Conservation (phyloP, 53 echinoderm and acorn worm genomes). For the Astropecten irregularis region DNA sequence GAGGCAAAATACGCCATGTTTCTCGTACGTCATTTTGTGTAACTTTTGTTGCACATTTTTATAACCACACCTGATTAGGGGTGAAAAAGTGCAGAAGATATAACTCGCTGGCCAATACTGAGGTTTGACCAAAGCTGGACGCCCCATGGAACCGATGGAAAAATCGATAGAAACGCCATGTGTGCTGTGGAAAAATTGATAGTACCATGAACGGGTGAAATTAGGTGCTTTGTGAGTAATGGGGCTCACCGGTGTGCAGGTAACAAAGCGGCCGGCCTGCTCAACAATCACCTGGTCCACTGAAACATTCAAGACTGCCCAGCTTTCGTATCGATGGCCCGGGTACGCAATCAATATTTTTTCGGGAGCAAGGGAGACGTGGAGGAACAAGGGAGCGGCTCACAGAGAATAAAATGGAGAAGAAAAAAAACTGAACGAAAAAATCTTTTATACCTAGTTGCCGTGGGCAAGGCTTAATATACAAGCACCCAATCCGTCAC, state of each 20-base stretch:
- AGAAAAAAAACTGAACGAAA: too few relatives aligned
- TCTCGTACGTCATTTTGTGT: too few relatives aligned
- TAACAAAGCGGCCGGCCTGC: background rate
- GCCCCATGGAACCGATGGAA: background rate
- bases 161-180: constrained; percentile 39
- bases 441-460: constrained; percentile 40
- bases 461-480: constrained; percentile 34
- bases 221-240: constrained; percentile 30
- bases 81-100: too few relatives aligned
- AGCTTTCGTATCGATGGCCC: background rate
- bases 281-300: background rate
- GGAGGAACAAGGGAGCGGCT: constrained; percentile 1
- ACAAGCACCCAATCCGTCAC: constrained; percentile 34
- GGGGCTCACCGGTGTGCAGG: background rate
- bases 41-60: too few relatives aligned
- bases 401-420: constrained; percentile 19
- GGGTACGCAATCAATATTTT: constrained; percentile 39
- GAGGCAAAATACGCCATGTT: too few relatives aligned
- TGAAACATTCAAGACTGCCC: too few relatives aligned
- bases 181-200: constrained; percentile 12
- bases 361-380: constrained; percentile 23
- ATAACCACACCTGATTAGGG: too few relatives aligned
- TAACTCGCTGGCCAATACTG: constrained; percentile 3
- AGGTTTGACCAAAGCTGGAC: constrained; percentile 1
- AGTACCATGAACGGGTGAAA: constrained; percentile 9